Percentiles rank a stretch among this genome's conserved stretches.
phyloP scores from a whole-genome alignment of 2,797 vertebrate genomes.

The Nannoperca obscura region DNA sequence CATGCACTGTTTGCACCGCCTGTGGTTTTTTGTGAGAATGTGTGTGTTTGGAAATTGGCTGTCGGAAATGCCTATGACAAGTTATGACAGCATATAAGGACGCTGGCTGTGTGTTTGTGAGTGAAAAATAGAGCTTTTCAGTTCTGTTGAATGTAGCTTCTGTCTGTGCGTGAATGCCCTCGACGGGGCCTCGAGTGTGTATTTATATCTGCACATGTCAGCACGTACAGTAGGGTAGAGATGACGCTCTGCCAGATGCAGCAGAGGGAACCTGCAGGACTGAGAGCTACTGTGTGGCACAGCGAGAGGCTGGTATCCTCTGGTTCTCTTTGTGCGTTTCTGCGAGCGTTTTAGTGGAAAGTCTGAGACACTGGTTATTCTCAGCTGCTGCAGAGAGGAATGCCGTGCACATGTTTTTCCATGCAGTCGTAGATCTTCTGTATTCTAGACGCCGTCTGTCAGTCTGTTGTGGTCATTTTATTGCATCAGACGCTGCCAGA shows the following conservation, averaged over 20 bases:
- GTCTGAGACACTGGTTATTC: conserved; percentile 66
- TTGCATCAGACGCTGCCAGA: conserved; percentile 33
- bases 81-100: conserved; percentile 76
- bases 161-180: conserved; percentile 64
- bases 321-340: conserved; percentile 58
- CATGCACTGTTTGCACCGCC: conserved; percentile 10
- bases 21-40: conserved; percentile 21
- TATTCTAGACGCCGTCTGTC: conserved; percentile 18
- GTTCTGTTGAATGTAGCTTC: conserved; percentile 73
- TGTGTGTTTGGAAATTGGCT: conserved; percentile 25
- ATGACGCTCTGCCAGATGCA: conserved; percentile 68
- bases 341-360: conserved; percentile 60
- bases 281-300: conserved; percentile 48
- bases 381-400: conserved; percentile 56
- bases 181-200: conserved; percentile 53
- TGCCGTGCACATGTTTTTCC: conserved; percentile 69
- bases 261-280: conserved; percentile 33
- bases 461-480: conserved; percentile 71
- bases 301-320: conserved; percentile 52
- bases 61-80: conserved; percentile 76
- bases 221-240: conserved; percentile 44
- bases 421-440: conserved; percentile 59
- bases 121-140: conserved; percentile 68
- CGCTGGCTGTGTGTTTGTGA: conserved; percentile 67
- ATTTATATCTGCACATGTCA: conserved; percentile 67